Evolutionary conservation across 2,888 invertebrate genomes (phyloP).

Genomic region (Sclerodermus sp.): DNA sequence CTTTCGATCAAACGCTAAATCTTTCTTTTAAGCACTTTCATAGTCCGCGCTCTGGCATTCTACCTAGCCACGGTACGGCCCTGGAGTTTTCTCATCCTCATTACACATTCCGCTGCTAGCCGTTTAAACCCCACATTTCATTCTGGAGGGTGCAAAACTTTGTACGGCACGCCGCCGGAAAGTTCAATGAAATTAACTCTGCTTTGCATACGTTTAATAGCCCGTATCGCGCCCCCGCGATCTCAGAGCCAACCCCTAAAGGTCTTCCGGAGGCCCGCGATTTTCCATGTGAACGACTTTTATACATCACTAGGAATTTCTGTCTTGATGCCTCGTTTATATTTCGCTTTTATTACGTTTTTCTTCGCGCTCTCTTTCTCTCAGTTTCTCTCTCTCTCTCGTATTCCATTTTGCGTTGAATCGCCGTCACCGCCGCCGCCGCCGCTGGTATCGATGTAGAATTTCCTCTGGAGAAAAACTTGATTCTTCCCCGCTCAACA

Average conservation of each 20-base stretch:
- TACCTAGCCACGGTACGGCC: constrained; percentile 17
- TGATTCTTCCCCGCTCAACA: too few relatives aligned
- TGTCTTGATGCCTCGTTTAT: background rate
- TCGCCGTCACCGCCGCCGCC: too few relatives aligned
- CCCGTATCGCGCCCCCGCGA: constrained; percentile 30
- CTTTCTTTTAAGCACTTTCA: too few relatives aligned
- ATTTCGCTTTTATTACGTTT: background rate
- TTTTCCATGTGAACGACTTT: constrained; percentile 21
- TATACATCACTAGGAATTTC: constrained; percentile 5
- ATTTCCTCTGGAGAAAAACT: too few relatives aligned
- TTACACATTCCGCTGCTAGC: constrained; percentile 36
- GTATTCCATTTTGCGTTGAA: background rate
- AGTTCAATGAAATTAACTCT: constrained; percentile 50
- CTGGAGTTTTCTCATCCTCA: constrained; percentile 36
- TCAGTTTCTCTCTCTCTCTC: background rate
- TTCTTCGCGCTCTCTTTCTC: background rate
- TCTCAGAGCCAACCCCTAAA: constrained; percentile 18
- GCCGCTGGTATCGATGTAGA: too few relatives aligned
- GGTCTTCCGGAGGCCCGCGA: constrained; percentile 11
- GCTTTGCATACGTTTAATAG: constrained; percentile 47
- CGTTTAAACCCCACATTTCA: constrained; percentile 37
- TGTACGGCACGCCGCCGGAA: constrained; percentile 28
- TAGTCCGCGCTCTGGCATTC: constrained; percentile 22
- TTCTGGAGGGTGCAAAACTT: constrained; percentile 33
- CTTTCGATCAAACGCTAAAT: too few relatives aligned